These are phyloP conservation scores for Ophion ventricosus DNA, from an alignment of 2,888 invertebrate genomes.

Conservation along the genomic window DNA sequence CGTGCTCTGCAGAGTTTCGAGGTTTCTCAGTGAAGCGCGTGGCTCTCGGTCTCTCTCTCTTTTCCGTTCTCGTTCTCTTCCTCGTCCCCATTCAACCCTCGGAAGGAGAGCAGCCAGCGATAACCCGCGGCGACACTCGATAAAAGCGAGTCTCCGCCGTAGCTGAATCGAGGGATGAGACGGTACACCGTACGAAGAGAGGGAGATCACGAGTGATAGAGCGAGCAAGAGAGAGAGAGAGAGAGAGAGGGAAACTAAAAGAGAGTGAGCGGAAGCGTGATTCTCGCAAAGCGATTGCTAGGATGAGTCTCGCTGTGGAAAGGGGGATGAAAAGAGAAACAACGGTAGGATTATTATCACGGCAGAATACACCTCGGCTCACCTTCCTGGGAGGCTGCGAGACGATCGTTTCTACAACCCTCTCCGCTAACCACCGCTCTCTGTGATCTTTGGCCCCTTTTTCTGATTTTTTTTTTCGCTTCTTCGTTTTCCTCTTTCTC, in stretches of 20 bases:
- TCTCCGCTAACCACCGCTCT: slow-evolving; percentile 37
- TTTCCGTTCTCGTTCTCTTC: slow-evolving; percentile 56
- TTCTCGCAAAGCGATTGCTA: slow-evolving; percentile 67
- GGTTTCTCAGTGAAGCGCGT: slow-evolving; percentile 45
- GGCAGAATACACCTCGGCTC: slow-evolving; percentile 73
- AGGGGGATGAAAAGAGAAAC: slow-evolving; percentile 79
- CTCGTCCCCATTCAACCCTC: slow-evolving; percentile 76
- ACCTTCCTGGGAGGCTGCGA: slow-evolving; percentile 50
- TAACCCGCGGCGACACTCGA: slow-evolving; percentile 83
- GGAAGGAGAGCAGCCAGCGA: slow-evolving; percentile 80
- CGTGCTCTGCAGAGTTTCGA: slow-evolving; percentile 49
- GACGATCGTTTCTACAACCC: slow-evolving; percentile 59
- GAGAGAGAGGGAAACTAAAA: slow-evolving; percentile 62
- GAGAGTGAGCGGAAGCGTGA: slow-evolving; percentile 50
- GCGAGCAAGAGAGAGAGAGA: background rate
- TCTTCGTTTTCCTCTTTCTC: slow-evolving; percentile 8
- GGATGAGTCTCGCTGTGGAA: slow-evolving; percentile 68
- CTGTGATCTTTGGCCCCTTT: slow-evolving; percentile 22
- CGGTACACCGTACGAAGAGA: slow-evolving; percentile 34
- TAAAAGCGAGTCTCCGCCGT: slow-evolving; percentile 78
- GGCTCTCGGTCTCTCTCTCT: slow-evolving; percentile 62
- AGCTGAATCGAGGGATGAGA: slow-evolving; percentile 62
- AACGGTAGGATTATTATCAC: slow-evolving; percentile 79
- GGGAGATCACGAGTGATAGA: background rate
- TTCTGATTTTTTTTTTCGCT: slow-evolving; percentile 4